Conservation (phyloP, 2,113 vertebrate species). For the Desmodus rotundus region DNA sequence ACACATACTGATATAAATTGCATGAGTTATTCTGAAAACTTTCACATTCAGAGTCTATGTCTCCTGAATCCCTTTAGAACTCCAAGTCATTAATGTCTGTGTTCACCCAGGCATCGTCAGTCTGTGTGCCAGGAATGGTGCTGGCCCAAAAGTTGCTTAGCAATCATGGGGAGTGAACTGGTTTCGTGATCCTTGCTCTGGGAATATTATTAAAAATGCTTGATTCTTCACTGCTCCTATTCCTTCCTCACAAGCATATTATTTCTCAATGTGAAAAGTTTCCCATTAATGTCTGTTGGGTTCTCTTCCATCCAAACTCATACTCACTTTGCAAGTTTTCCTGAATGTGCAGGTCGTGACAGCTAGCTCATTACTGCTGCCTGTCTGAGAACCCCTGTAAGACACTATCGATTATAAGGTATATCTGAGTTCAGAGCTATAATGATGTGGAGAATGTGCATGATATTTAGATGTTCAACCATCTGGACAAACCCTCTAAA, state of each 20-base stretch:
- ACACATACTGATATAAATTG: not conserved
- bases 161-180: not conserved
- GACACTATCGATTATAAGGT: not conserved
- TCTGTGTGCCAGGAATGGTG: not conserved
- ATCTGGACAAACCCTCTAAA: not conserved
- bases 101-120: not conserved
- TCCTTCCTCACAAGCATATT: not conserved
- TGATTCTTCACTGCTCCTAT: not conserved
- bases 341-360: not conserved
- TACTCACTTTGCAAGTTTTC: not conserved
- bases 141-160: not conserved
- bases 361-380: not conserved
- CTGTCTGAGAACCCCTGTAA: not conserved
- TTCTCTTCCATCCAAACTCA: not conserved
- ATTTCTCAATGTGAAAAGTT: not conserved
- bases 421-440: not conserved
- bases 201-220: not conserved
- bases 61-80: not conserved
- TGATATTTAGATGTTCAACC: not conserved
- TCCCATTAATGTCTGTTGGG: not conserved
- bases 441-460: not conserved
- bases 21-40: not conserved
- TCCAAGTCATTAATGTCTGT: not conserved
- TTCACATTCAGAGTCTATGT: not conserved
- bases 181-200: not conserved